A percentile compares a stretch with the other conserved stretches of the same genome.
Evolutionary conservation across 2,797 vertebrate genomes (phyloP).

Genomic region (Bryconaethiops microstoma): DNA sequence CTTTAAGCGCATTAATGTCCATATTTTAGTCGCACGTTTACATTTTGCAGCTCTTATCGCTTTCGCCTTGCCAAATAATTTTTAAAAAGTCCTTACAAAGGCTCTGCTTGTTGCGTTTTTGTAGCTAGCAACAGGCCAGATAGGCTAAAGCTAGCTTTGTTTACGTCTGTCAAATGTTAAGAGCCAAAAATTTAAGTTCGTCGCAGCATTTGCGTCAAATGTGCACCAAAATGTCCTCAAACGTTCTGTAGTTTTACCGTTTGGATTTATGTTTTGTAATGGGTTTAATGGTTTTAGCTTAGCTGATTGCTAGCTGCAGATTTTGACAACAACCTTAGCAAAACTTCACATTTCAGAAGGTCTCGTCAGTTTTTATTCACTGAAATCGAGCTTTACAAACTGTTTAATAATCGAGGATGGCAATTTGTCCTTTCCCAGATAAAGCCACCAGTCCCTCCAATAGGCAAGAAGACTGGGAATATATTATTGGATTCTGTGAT

Average conservation of each 20-base stretch:
- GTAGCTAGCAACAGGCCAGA: background rate
- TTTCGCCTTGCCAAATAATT: too few species aligned
- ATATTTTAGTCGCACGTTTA: background rate
- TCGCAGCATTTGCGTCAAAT: too few species aligned
- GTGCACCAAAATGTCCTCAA: background rate
- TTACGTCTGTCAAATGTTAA: background rate
- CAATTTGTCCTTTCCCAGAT: conserved; percentile 72
- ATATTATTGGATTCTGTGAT: conserved; percentile 95
- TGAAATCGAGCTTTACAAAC: background rate
- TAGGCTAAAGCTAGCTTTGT: background rate
- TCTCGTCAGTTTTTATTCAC: background rate
- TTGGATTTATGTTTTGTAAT: background rate
- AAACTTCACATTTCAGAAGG: background rate
- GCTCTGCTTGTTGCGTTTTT: background rate
- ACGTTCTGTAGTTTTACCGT: background rate
- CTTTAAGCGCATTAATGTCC: background rate
- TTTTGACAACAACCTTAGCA: background rate
- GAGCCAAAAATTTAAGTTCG: background rate
- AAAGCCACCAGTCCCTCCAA: conserved; percentile 94
- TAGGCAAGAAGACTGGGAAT: conserved; percentile 94
- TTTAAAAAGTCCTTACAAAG: background rate
- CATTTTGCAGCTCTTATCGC: background rate
- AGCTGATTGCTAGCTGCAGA: background rate
- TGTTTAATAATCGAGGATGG: background rate
- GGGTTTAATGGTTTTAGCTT: background rate